Conservation (phyloP, 1,140 invertebrate species). For the Leguminivora glycinivorella region DNA sequence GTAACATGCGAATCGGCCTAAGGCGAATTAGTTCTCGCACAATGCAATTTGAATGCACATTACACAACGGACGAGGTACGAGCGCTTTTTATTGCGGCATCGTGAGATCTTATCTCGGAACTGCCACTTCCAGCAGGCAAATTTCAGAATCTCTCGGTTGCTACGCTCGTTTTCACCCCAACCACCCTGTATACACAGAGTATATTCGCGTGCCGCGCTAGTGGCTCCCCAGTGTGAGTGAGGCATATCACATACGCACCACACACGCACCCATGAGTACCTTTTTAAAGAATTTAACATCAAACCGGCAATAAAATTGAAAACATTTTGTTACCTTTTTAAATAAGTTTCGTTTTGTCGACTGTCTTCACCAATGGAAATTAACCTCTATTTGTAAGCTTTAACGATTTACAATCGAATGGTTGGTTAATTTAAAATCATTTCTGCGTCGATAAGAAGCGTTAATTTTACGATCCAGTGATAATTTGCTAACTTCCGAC, state of each 20-base stretch:
- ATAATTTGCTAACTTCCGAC: constrained; percentile 79
- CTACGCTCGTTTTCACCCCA: constrained; percentile 49
- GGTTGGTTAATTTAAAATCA: constrained; percentile 61
- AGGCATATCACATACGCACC: constrained; percentile 47
- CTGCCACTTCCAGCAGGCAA: constrained; percentile 78
- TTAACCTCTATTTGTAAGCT: constrained; percentile 59
- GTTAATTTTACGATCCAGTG: constrained; percentile 78
- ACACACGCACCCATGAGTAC: constrained; percentile 59
- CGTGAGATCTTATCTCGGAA: constrained; percentile 77
- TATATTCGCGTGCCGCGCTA: constrained; percentile 40
- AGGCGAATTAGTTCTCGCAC: constrained; percentile 78
- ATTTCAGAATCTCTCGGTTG: constrained; percentile 65
- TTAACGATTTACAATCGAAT: constrained; percentile 56
- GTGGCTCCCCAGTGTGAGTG: constrained; percentile 54
- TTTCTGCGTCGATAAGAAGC: constrained; percentile 76
- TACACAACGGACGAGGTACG: constrained; percentile 77
- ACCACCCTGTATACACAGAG: constrained; percentile 46
- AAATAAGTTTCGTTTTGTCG: constrained; percentile 71
- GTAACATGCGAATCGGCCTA: constrained; percentile 75
- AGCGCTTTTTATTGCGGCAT: constrained; percentile 78
- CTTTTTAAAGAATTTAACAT: constrained; percentile 78
- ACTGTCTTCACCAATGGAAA: constrained; percentile 48
- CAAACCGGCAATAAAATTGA: constrained; percentile 78
- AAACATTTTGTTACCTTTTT: constrained; percentile 77
- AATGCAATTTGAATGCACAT: constrained; percentile 79